Base-by-base conservation (phyloP, 2,797 vertebrate species). In the Pteropus rufus region DNA sequence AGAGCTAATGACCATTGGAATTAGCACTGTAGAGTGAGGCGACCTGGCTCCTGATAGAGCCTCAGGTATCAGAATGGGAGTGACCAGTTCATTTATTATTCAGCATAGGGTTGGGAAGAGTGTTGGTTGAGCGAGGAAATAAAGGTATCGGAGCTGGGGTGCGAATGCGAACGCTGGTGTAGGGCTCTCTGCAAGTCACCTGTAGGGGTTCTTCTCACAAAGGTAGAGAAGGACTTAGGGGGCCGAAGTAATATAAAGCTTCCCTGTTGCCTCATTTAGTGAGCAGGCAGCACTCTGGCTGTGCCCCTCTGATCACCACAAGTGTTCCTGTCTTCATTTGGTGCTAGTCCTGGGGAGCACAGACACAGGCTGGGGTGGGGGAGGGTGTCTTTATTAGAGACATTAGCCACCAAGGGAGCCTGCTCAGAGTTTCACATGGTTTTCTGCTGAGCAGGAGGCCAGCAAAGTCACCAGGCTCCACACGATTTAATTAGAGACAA, bases 401-500 rank as follows among this genome's bases (percentile, higher is more conserved):
- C 54, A 95, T 97, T 95, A 95, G 75, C 97, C 82, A 52, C 93
- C 89, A 84, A 89, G 86, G 93, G 95, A 95, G 93, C 19, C 73
- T 72, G 83, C 87, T 93, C 87, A 46, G 94, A 89, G 62, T 56
- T 97, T 96, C 93, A 79, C 86, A 34, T 54, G 80, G 62, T 69
- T 93, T 92, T 65, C 95, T 81, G 67, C 91, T 92, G 95, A 97
- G 96, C 76, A 81, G 83, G 82, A 96, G 93, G 91, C 89, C 93
- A 96, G 94, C 49, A 93, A 81, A 97, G 94, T 93, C 95, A 97
- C 96, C 70, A 95, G 94, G 73, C 94, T 95, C 96, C 88, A 83
- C 94, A 97, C 82, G 96, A 97, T 96, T 98, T 97, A 97, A 98
- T 97, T 97, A 97, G 96, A 97, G 89, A 93, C 93, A 97, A 96